Evolutionary conservation across 2,888 invertebrate genomes (phyloP).

Genomic region (Drosophila pseudotakahashii): DNA sequence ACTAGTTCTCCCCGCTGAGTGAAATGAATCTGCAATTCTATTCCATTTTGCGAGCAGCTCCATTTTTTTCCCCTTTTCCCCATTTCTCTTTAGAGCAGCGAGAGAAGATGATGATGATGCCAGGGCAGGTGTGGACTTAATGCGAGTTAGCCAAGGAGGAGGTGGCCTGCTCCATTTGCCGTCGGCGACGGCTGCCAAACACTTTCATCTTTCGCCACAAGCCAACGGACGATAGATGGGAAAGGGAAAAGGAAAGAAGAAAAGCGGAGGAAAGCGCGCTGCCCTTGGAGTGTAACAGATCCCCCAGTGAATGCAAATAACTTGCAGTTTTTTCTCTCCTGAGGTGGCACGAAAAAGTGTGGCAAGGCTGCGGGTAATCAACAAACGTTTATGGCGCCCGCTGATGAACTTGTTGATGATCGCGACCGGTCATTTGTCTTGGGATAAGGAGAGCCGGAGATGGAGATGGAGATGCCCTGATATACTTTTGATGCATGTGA

Average conservation of each 20-base stretch:
- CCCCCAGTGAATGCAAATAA: slow-evolving; percentile 75
- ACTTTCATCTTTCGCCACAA: slow-evolving; percentile 62
- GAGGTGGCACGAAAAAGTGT: slow-evolving; percentile 47
- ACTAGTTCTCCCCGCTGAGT: slow-evolving; percentile 56
- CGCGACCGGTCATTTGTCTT: slow-evolving; percentile 64
- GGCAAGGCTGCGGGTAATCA: slow-evolving; percentile 75
- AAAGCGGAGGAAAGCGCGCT: slow-evolving; percentile 28
- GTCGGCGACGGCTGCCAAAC: slow-evolving; percentile 56
- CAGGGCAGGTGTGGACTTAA: slow-evolving; percentile 72
- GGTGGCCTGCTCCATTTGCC: slow-evolving; percentile 28
- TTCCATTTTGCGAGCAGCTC: slow-evolving; percentile 60
- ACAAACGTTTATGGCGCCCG: slow-evolving; percentile 75
- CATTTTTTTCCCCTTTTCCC: slow-evolving; percentile 20
- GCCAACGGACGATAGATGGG: slow-evolving; percentile 6
- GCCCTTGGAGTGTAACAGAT: slow-evolving; percentile 71
- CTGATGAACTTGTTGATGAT: slow-evolving; percentile 74
- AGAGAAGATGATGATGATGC: slow-evolving; percentile 55
- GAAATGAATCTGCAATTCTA: slow-evolving; percentile 81
- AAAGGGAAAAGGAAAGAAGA: slow-evolving; percentile 6
- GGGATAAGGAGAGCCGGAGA: neutral
- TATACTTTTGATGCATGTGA: slow-evolving; percentile 40
- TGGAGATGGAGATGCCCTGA: slow-evolving; percentile 15
- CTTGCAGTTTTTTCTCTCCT: slow-evolving; percentile 40
- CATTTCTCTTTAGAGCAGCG: slow-evolving; percentile 9
- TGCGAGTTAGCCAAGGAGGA: slow-evolving; percentile 48